These are phyloP conservation scores for Rhagologus leucostigma DNA, from an alignment of 2,113 vertebrate genomes.

Conservation along the genomic window DNA sequence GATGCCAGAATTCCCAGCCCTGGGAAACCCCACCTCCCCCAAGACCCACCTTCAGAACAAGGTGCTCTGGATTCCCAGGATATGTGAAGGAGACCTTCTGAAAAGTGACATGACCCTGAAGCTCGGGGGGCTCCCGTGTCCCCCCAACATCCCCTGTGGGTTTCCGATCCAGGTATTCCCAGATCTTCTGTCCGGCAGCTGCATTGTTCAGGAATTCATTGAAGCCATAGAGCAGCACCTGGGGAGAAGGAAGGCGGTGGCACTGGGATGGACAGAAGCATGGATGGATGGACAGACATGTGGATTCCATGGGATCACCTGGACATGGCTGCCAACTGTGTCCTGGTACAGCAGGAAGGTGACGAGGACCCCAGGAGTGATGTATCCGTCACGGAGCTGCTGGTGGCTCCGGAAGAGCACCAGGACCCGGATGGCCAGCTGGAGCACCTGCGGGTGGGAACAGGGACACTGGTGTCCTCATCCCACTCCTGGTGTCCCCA, in stretches of 20 bases:
- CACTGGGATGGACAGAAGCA: background rate
- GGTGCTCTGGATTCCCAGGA: background rate
- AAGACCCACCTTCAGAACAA: background rate
- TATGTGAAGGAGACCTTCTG: background rate
- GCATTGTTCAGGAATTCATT: background rate
- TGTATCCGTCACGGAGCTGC: background rate
- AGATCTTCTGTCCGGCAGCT: background rate
- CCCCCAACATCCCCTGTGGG: background rate
- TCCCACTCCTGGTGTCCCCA: too few species aligned
- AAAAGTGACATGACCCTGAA: background rate
- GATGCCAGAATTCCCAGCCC: background rate
- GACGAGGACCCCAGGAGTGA: background rate
- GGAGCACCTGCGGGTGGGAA: background rate
- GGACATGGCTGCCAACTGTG: background rate
- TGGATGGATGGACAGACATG: rapidly evolving
- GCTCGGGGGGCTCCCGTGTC: rapidly evolving
- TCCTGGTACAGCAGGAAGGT: background rate
- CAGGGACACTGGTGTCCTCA: background rate
- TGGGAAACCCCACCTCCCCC: background rate
- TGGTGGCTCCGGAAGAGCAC: background rate
- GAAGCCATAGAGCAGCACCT: background rate
- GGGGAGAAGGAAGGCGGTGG: background rate
- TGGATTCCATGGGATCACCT: background rate
- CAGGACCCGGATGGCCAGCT: background rate
- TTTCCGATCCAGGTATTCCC: background rate